phyloP scores from a whole-genome alignment of 2,797 vertebrate species.

The Hydrolagus colliei region DNA sequence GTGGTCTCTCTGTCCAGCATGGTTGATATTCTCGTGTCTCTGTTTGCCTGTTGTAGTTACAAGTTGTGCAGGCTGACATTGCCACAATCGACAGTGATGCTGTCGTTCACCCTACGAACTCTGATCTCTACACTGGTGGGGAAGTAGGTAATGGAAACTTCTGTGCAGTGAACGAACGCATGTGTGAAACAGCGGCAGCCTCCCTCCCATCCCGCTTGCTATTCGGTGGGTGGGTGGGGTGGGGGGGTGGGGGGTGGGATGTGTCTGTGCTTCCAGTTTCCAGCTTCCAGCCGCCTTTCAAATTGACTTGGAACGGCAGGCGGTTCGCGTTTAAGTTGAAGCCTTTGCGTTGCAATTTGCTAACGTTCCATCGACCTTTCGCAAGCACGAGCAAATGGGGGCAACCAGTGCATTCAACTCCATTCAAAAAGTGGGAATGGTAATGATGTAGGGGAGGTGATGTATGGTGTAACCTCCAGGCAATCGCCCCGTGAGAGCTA shows the following conservation, averaged over 20 bases:
- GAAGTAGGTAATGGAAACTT: constrained; percentile 98
- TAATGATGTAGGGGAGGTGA: too few relatives aligned
- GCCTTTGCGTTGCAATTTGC: too few relatives aligned
- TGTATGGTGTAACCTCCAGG: too few relatives aligned
- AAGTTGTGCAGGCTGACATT: constrained; percentile 99
- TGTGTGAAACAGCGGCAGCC: constrained; percentile 37
- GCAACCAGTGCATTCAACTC: too few relatives aligned
- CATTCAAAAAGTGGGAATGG: too few relatives aligned
- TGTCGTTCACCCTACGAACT: constrained; percentile 98
- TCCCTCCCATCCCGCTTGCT: constrained; percentile 50
- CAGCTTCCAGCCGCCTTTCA: constrained; percentile 54
- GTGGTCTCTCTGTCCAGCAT: constrained; percentile 60
- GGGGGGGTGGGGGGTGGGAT: too few relatives aligned
- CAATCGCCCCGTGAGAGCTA: too few relatives aligned
- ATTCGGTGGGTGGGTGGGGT: neutral
- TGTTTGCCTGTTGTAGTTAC: constrained; percentile 93
- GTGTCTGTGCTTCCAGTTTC: constrained; percentile 54
- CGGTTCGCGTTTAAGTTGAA: too few relatives aligned
- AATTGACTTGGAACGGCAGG: neutral
- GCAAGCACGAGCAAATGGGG: too few relatives aligned
- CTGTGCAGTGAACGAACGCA: constrained; percentile 34
- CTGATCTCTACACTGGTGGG: constrained; percentile 94
- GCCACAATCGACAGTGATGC: constrained; percentile 94
- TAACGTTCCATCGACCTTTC: too few relatives aligned
- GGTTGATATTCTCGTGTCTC: constrained; percentile 62